Conservation (phyloP, 2,113 vertebrate species). For the Smithornis capensis region DNA sequence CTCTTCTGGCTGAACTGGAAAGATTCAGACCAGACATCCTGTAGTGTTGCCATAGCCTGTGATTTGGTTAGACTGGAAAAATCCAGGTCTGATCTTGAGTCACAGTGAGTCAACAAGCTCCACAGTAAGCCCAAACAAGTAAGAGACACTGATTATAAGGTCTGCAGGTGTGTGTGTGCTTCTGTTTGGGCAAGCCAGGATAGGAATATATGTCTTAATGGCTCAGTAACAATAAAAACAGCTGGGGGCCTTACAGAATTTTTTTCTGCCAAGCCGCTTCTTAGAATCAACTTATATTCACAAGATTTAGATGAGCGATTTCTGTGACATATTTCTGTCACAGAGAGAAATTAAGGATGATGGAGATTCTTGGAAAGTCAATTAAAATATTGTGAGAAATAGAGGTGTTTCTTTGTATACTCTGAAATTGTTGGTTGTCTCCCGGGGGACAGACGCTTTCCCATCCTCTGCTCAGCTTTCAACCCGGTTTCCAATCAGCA, state of each 20-base stretch:
- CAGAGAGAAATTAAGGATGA: not conserved
- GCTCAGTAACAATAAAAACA: not conserved
- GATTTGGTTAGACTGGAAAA: not conserved
- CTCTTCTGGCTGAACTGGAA: not conserved
- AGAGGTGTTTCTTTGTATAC: not conserved
- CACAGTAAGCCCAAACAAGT: not conserved
- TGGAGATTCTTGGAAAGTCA: not conserved
- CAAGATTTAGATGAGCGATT: not conserved
- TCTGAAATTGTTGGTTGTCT: not conserved
- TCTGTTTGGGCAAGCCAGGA: not conserved
- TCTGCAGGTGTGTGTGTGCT: not conserved
- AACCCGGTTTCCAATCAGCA: not conserved
- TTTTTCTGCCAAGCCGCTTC: not conserved
- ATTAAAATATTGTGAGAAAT: not conserved
- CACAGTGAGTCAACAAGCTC: not conserved
- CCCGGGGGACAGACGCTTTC: not conserved
- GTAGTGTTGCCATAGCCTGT: not conserved
- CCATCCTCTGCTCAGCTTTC: fast-evolving
- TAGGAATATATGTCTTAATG: not conserved
- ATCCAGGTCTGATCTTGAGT: not conserved
- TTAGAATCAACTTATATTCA: not conserved
- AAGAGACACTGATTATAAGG: not conserved
- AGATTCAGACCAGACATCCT: not conserved
- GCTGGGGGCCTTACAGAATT: not conserved
- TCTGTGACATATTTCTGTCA: fast-evolving